Evolutionary conservation across 1,140 invertebrate genomes (phyloP).

Genomic region (Habropoda laboriosa): DNA sequence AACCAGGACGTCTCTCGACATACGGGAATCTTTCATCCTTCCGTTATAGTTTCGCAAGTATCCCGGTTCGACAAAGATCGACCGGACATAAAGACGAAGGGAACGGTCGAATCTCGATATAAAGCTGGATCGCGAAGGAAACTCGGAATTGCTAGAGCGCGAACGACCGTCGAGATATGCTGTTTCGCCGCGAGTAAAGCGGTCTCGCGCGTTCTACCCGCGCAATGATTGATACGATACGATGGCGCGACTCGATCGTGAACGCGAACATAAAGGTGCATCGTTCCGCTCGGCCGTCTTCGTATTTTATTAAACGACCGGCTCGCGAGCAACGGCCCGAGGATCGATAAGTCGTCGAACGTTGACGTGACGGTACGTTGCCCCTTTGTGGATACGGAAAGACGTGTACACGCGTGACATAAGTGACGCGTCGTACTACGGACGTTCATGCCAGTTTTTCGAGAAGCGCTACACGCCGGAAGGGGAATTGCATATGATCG

Average conservation of each 20-base stretch:
- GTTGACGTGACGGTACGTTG: constrained; percentile 53
- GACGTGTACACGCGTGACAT: background rate
- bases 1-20: too few species aligned
- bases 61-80: background rate
- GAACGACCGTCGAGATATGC: background rate
- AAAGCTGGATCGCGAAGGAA: background rate
- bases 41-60: background rate
- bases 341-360: constrained; percentile 58
- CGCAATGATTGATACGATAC: constrained; percentile 53
- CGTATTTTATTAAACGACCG: constrained; percentile 63
- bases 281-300: constrained; percentile 35
- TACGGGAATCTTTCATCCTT: too few species aligned
- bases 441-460: background rate
- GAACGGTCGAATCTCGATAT: background rate
- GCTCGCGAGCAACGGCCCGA: constrained; percentile 29
- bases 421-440: background rate
- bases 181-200: background rate
- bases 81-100: too few species aligned
- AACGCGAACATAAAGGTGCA: constrained; percentile 36
- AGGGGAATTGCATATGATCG: background rate
- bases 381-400: constrained; percentile 34
- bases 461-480: background rate
- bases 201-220: background rate
- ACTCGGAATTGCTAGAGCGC: background rate
- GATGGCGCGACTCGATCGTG: constrained; percentile 37